Evolutionary conservation across 2,797 vertebrate species (phyloP), one percentile per base, ranked within the genome.

Genomic region (Catostomus latipinnis): DNA sequence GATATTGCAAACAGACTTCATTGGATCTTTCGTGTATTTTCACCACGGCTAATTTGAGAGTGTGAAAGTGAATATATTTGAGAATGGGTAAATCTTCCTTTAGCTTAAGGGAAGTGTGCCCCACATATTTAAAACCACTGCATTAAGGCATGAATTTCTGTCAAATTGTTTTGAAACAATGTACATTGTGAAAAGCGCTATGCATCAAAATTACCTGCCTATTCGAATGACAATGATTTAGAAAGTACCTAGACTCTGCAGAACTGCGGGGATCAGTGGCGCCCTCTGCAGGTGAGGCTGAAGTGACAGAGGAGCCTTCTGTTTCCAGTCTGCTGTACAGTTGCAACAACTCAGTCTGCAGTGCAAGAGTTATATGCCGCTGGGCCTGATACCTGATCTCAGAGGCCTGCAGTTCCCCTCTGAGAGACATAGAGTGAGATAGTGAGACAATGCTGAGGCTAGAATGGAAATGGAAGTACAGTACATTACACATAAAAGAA

Each of bases 341-440:
- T 86, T 96, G 94, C 84, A 98, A 89, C 85, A 99, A 95, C 90
- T 99, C 94, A 49, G 94, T 86, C 88, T 99, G 97, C 80, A 98
- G 95, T 50, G 92, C 91, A 88, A 96, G 96, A 3, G 95, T 95
- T 83, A 98, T 92, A 85, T 91, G 93, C 65, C 95, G 96, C 90
- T 99, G 98, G 45, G 95, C 93, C 69, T 93, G 94, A 86, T 96
- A 97, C 86, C 96, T 94, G 92, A 94, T 94, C 89, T 99, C 96
- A 1, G 96, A 96, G 0, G 97, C 96, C 89, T 97, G 95, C 83
- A 98, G 91, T 89, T 98, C 96, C 45, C 93, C 93, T 89, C 98
- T 99, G 88, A 60, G 52, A 34, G 34, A 34, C 34, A 34, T 34
- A 6, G 48, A 9, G 4, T 12, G 5, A 53, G 1, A 34, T 0